Conservation (phyloP, 2,888 invertebrate species). For the Lasioglossum calceatum region DNA sequence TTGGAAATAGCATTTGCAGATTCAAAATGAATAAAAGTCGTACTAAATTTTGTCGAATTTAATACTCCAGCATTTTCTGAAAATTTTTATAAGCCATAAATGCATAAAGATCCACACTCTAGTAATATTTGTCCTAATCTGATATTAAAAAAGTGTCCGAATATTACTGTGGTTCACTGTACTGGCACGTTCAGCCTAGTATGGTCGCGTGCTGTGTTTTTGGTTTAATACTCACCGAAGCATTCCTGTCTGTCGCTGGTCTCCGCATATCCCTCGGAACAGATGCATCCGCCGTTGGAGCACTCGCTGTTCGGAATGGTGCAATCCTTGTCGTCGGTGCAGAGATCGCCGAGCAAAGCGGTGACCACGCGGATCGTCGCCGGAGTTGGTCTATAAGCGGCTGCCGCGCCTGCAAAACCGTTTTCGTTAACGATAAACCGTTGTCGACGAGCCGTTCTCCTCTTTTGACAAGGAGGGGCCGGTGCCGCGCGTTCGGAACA, state of each 20-base stretch:
- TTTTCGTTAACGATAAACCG: slow-evolving; percentile 24
- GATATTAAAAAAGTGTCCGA: too few species aligned
- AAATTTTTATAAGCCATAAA: too few species aligned
- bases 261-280: slow-evolving; percentile 88
- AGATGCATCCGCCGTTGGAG: slow-evolving; percentile 90
- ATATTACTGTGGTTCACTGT: too few species aligned
- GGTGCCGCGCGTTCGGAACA: background rate
- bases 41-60: too few species aligned
- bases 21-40: too few species aligned
- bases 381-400: slow-evolving; percentile 87
- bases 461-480: background rate
- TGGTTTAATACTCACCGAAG: slow-evolving; percentile 82
- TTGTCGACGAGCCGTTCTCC: background rate
- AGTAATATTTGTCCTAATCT: too few species aligned
- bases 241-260: slow-evolving; percentile 89
- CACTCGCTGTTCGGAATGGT: slow-evolving; percentile 90
- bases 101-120: too few species aligned
- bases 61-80: too few species aligned
- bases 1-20: too few species aligned
- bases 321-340: slow-evolving; percentile 89
- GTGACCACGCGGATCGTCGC: slow-evolving; percentile 87
- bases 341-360: slow-evolving; percentile 92
- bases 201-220: too few species aligned
- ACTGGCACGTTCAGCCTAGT: too few species aligned
- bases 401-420: slow-evolving; percentile 79